These are phyloP conservation scores for Mycteria americana DNA, from an alignment of 2,797 vertebrate species.

Conservation along the genomic window DNA sequence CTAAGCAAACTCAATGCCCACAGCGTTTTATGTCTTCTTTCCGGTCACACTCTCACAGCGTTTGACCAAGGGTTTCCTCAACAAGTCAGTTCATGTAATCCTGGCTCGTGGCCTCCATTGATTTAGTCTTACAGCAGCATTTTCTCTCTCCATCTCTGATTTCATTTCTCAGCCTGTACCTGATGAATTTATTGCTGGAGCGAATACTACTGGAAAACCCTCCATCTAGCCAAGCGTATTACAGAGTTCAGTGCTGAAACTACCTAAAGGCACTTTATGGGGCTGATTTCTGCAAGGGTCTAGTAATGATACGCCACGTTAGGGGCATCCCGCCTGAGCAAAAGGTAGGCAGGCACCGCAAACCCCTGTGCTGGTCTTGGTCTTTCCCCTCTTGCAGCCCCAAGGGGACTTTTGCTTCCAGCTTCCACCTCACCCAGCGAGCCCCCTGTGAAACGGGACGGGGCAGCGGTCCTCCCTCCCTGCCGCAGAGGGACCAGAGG, in stretches of 20 bases:
- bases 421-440: not conserved
- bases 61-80: not conserved
- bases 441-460: accelerated
- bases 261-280: not conserved
- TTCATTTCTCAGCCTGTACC: not conserved
- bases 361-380: not conserved
- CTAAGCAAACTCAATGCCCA: not conserved
- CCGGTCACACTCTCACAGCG: not conserved
- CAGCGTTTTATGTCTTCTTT: not conserved
- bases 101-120: not conserved
- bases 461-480: not conserved
- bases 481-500: not conserved
- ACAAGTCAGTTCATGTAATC: not conserved
- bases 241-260: not conserved
- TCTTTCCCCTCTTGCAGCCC: not conserved
- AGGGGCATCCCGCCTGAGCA: not conserved
- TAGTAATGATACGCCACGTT: accelerated
- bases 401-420: not conserved
- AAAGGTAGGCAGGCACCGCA: not conserved
- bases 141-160: not conserved
- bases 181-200: not conserved
- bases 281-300: not conserved
- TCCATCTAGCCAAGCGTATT: accelerated
- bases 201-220: not conserved
- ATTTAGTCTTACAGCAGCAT: not conserved